Percentiles rank a stretch among this genome's conserved stretches.
Evolutionary conservation across 1,140 invertebrate species (phyloP).

Genomic region (Drosophila sechellia): DNA sequence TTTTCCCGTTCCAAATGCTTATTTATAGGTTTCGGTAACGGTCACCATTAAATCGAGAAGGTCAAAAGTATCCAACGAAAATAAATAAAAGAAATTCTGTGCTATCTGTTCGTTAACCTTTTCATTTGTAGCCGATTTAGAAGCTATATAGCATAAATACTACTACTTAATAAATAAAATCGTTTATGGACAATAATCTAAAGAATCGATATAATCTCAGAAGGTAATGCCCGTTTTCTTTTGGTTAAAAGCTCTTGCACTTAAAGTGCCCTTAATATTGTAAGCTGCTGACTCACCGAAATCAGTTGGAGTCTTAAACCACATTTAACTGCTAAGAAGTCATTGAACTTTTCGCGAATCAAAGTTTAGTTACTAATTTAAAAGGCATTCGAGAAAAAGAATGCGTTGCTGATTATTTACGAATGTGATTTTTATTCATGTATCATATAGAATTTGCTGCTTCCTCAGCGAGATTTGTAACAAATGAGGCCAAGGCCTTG

Average conservation of each 20-base stretch:
- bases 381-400: neutral
- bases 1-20: slow-evolving; percentile 33
- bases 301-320: neutral
- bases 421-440: too few species aligned
- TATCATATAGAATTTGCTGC: too few species aligned
- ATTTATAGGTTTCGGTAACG: slow-evolving; percentile 33
- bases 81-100: slow-evolving; percentile 7
- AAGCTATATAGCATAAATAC: neutral
- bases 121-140: neutral
- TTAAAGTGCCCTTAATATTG: neutral
- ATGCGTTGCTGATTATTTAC: too few species aligned
- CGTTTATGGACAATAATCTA: too few species aligned
- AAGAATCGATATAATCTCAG: neutral
- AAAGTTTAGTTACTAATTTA: neutral
- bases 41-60: slow-evolving; percentile 21
- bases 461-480: neutral
- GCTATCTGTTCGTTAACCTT: slow-evolving; percentile 1
- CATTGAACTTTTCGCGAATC: slow-evolving; percentile 7
- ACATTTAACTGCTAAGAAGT: neutral
- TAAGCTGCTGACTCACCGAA: neutral
- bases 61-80: slow-evolving; percentile 21
- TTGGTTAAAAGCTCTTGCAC: neutral
- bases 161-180: too few species aligned
- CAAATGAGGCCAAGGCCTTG: neutral
- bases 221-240: neutral